These are phyloP conservation scores for Coptodon rendalli DNA, from an alignment of 2,113 vertebrate genomes.

Conservation along the genomic window DNA sequence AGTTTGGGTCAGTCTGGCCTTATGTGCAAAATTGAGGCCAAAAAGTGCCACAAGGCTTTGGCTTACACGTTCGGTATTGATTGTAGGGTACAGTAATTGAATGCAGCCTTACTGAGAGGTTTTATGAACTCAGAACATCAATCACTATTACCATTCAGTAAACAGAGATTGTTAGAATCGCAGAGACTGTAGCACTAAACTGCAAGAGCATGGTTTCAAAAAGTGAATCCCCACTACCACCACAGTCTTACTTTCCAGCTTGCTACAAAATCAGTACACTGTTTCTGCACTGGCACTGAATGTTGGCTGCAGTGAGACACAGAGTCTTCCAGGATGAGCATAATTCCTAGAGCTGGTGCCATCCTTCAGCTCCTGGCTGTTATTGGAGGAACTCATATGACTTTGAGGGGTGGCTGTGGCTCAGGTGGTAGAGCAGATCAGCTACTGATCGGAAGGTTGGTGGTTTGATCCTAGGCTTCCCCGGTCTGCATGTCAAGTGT, in stretches of 20 bases:
- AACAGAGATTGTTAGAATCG: not conserved
- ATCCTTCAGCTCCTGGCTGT: not conserved
- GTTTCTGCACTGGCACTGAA: not conserved
- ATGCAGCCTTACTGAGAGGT: not conserved
- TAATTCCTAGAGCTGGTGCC: not conserved
- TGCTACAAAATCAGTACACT: not conserved
- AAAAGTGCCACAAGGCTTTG: not conserved
- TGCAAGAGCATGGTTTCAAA: not conserved
- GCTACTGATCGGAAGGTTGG: too few species aligned
- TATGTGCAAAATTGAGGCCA: not conserved
- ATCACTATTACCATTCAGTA: not conserved
- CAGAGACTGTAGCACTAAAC: not conserved
- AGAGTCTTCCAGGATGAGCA: not conserved
- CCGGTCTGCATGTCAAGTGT: too few species aligned
- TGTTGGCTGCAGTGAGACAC: not conserved
- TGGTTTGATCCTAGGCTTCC: too few species aligned
- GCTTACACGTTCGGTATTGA: not conserved
- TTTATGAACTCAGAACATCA: not conserved
- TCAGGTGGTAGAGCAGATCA: too few species aligned
- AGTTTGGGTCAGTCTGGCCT: not conserved
- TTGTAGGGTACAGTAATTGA: not conserved
- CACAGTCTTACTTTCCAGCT: not conserved
- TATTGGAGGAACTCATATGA: not conserved
- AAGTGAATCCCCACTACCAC: not conserved
- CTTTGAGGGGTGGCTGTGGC: too few species aligned